Base-by-base conservation (phyloP, 2,113 vertebrate genomes). In the Etia nguti region DNA sequence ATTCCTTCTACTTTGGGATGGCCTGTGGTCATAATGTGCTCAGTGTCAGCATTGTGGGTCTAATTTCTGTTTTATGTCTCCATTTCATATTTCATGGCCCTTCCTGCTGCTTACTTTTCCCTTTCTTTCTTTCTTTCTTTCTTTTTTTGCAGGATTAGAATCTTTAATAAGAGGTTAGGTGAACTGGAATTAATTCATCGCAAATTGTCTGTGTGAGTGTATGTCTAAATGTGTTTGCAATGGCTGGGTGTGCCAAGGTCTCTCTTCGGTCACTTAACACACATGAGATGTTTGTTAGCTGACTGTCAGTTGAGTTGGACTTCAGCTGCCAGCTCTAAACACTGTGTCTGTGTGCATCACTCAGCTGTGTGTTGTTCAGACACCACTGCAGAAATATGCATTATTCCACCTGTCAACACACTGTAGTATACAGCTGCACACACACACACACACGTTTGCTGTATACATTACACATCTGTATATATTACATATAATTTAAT, bases 381-480 rank as follows among this genome's bases (percentile, higher is more conserved):
- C 86, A 90, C 89, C 89, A 88, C 82, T 82, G 91, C 83, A 91
- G 87, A 93, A 83, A 91, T 29, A 89, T 77, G 86, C 65, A 86
- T 87, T 85, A 89, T 89, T 77, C 52, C 84, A 80, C 85, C 59
- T 82, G 86, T 92, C 92, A 85, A 81, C 86, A 89, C 62, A 36
- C 9, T 86, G 83, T 83, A 22, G 81, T 75, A 84, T 68, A 82
- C 81, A 38, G 18, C 41, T 46, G 22, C 41, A 20, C 48, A 52
- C 48, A 52, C 52, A n/a, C 10, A 29, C 75, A 79, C 75, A 81
- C 77, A 60, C 57, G 5, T 65, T 46, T 2, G 10, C 29, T 79
- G 77, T 79, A 82, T 79, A 68, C 1, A 60, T 62, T 56, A 83
- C 84, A 87, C 29, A 73, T 77, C 36, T 41, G 62, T 24, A 34